Percentiles rank a stretch among this genome's conserved stretches.
phyloP scores from a whole-genome alignment of 2,888 invertebrate genomes.

The Strigamia maritima region DNA sequence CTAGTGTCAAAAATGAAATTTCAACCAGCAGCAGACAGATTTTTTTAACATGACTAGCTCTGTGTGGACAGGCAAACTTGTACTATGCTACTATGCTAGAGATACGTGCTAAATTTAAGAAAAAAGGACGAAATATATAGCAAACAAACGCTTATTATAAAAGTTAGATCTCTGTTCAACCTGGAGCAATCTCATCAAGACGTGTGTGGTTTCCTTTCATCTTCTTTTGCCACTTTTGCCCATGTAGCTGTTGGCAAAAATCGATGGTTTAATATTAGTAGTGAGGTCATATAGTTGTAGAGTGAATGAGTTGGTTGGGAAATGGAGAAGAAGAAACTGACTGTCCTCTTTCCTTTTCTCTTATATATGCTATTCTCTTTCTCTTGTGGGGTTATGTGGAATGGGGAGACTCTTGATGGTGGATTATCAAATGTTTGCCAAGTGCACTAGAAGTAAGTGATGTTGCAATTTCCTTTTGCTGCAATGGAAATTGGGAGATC shows the following conservation, averaged over 20 bases:
- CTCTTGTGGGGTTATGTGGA: slow-evolving; percentile 1
- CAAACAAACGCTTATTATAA: neutral
- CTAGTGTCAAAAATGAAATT: no score
- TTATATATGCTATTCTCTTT: neutral
- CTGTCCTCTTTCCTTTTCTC: neutral
- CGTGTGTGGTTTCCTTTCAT: slow-evolving; percentile 1
- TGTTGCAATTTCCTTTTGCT: slow-evolving; percentile 20
- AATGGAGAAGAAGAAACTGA: slow-evolving; percentile 17
- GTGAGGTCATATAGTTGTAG: neutral
- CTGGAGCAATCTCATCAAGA: slow-evolving; percentile 16
- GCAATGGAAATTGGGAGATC: slow-evolving; percentile 20
- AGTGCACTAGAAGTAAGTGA: slow-evolving; percentile 29
- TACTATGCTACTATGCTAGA: no score
- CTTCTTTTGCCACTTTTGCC: slow-evolving; percentile 11
- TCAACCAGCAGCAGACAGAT: no score
- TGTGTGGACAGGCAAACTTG: no score
- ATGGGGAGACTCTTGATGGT: slow-evolving; percentile 27
- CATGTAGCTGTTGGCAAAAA: slow-evolving; percentile 6
- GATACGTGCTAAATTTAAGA: neutral
- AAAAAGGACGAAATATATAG: neutral
- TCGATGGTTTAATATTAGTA: slow-evolving; percentile 13
- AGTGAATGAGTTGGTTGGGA: neutral
- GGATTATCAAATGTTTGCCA: slow-evolving; percentile 29
- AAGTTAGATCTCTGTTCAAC: neutral
- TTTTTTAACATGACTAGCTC: no score